Base-by-base conservation (phyloP, 2,888 invertebrate species). In the Sturmia bella region DNA sequence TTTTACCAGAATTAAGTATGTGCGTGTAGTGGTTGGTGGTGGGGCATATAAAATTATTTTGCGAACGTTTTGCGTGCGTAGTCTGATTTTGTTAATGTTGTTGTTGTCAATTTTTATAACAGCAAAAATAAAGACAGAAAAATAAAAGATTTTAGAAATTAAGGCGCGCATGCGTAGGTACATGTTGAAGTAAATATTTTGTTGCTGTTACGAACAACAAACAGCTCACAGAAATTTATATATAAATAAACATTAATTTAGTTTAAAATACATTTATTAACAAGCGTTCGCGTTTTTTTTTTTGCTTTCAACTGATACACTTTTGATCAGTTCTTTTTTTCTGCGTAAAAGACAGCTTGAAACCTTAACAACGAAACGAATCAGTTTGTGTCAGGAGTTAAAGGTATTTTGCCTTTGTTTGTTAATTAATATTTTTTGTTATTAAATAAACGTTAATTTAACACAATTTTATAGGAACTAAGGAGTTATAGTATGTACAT, bases 131-230 rank as follows among this genome's bases (percentile, higher is more conserved):
- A 84, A 81, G 80, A 83, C 84, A 21, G 39, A n/a, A 56, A 59
- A 48, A n/a, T n/a, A 41, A 70, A 59, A 57, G 21, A 50, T 9
- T 32, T 56, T 83, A 81, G 70, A 84, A 85, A 84, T 80, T 83
- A 73, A 83, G 84, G 83, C 86, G 87, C 88, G 87, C 88, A 87
- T 88, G 88, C 88, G 86, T 85, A 85, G 85, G 85, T 83, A 84
- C 82, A 75, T 66, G 76, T 73, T 79, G 41, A 75, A 72, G 70
- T 41, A 77, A 77, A 78, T 76, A 76, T 69, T 76, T 56, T 68
- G 59, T 75, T 68, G 68, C 24, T 61, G 50, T 37, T 76, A 39
- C 64, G 37, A 48, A 56, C 63, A 45, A 56, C 64, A 64, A n/a
- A 74, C 74, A 24, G 27, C 24, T 69, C 45, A 56, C 56, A 27